Base-by-base conservation (phyloP, 2,888 invertebrate species). In the Urechis unicinctus region DNA sequence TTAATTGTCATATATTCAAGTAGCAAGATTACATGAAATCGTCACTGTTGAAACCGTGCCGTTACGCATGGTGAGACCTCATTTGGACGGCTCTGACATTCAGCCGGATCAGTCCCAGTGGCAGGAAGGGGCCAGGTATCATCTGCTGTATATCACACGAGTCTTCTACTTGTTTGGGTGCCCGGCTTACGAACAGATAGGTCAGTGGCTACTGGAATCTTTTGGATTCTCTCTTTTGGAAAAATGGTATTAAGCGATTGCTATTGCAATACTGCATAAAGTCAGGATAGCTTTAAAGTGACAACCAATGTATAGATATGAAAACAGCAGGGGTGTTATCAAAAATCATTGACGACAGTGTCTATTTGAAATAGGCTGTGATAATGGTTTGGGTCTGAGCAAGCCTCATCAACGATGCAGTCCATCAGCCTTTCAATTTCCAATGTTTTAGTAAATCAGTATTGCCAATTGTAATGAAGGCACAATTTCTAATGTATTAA, bases 111-210 rank as follows among this genome's bases (percentile, higher is more conserved):
- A 52, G 53, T 53, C 51, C 4, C 28, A 36, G 43, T 60, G 55
- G 50, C 51, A 25, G 2, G 59, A 56, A 21, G 36, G 26, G 2
- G 30, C 58, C 1, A 53, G 51, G 44, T 50, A 46, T 17, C 56
- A 56, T 45, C n/a, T 58, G 21, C 46, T 60, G 48, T 53, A 56
- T 51, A 43, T 60, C 29, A 51, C 56, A 3, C 45, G 60, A 3
- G 52, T 60, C 13, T 60, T 53, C 58, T 60, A 60, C 53, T 24
- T 56, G 24, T 58, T 58, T 47, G 50, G 56, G 25, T 60, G 58
- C 31, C 60, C 60, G 21, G 49, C 55, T n/a, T 60, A 60, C 28
- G 60, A 60, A 24, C 60, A 60, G 54, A 55, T 60, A 3, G 60
- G 60, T 60, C n/a, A 36, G 60, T 56, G 31, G n/a, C n/a, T n/a